phyloP scores from a whole-genome alignment of 2,888 invertebrate species.

The Rhimphoctona megacephalus region DNA sequence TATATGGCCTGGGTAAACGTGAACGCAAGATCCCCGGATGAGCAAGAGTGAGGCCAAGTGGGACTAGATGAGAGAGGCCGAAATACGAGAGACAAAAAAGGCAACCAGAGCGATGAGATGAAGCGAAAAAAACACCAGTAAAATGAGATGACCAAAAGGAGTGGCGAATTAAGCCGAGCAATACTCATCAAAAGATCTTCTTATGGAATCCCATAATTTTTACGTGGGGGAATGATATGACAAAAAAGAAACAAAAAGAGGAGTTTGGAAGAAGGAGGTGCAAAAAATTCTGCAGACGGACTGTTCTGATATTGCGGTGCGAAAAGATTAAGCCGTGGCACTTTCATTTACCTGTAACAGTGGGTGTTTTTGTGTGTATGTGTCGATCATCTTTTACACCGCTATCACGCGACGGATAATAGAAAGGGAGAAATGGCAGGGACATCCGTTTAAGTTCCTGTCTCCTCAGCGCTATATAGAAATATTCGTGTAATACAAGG shows the following conservation, averaged over 20 bases:
- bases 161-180: constrained; percentile 63
- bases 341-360: constrained; percentile 23
- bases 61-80: constrained; percentile 56
- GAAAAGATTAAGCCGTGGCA: constrained; percentile 39
- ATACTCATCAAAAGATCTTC: constrained; percentile 61
- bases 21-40: constrained; percentile 58
- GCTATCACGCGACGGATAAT: constrained; percentile 38
- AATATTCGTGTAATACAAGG: constrained; percentile 2
- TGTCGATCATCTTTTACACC: constrained; percentile 22
- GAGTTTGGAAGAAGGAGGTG: neutral
- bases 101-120: constrained; percentile 36
- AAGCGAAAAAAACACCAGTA: constrained; percentile 33
- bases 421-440: constrained; percentile 50
- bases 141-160: constrained; percentile 20
- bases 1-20: constrained; percentile 67
- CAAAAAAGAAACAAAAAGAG: constrained; percentile 22
- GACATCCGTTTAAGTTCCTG: constrained; percentile 52
- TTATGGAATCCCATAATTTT: constrained; percentile 60
- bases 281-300: constrained; percentile 28
- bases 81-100: constrained; percentile 44
- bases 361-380: neutral
- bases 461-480: constrained; percentile 23
- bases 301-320: constrained; percentile 36
- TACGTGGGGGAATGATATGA: constrained; percentile 22
- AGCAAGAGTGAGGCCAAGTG: constrained; percentile 55